phyloP scores from a whole-genome alignment of 2,888 invertebrate species.

The Thymelicus sylvestris region DNA sequence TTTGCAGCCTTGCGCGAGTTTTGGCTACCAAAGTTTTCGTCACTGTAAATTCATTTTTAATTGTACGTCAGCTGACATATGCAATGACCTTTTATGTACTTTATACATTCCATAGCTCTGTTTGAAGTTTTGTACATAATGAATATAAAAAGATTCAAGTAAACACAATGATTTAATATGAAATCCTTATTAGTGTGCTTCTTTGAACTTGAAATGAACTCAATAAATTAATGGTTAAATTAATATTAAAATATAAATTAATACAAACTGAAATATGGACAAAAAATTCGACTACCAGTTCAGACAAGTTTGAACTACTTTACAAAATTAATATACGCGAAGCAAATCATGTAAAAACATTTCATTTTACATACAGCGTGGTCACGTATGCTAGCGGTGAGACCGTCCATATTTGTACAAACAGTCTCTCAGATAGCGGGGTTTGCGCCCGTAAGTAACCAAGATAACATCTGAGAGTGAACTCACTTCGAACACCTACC shows the following conservation, averaged over 20 bases:
- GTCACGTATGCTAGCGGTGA: slow-evolving; percentile 66
- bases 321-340: slow-evolving; percentile 38
- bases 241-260: too few species aligned
- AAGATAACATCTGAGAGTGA: slow-evolving; percentile 50
- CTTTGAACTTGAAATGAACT: too few species aligned
- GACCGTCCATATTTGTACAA: slow-evolving; percentile 76
- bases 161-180: too few species aligned
- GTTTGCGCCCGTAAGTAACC: slow-evolving; percentile 64
- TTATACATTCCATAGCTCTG: too few species aligned
- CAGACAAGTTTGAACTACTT: background rate
- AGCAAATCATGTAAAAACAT: slow-evolving; percentile 48
- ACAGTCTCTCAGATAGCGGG: slow-evolving; percentile 72
- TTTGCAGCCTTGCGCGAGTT: background rate
- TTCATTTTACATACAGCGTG: slow-evolving; percentile 52
- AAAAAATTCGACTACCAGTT: background rate
- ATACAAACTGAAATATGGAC: too few species aligned
- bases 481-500: slow-evolving; percentile 63
- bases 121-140: too few species aligned
- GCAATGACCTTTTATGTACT: too few species aligned
- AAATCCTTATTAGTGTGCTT: too few species aligned
- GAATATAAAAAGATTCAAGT: too few species aligned
- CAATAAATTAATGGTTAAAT: too few species aligned
- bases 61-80: background rate
- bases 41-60: background rate
- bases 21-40: background rate